phyloP scores from a whole-genome alignment of 2,797 vertebrate species.

The Sebastes flavidus region DNA sequence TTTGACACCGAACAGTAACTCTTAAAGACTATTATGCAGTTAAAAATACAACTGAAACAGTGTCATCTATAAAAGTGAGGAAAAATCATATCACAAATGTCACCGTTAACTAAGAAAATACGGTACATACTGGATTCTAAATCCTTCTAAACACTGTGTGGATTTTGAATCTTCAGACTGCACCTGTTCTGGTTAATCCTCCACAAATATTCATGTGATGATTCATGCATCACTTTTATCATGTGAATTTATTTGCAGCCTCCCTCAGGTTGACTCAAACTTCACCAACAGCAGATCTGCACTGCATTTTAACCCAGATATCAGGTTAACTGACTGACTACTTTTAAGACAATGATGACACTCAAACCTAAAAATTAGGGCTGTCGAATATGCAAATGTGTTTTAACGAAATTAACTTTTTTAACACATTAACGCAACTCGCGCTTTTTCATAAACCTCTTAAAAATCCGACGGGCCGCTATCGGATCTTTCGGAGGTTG shows the following conservation, averaged over 20 bases:
- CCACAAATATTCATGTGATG: neutral
- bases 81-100: neutral
- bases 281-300: neutral
- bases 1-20: neutral
- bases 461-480: rapidly evolving
- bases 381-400: rapidly evolving
- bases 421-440: too few species aligned
- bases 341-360: neutral
- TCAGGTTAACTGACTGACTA: neutral
- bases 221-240: neutral
- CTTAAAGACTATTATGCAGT: neutral
- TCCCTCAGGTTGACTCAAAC: neutral
- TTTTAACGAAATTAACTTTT: rapidly evolving
- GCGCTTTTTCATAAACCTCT: rapidly evolving
- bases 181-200: neutral
- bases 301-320: neutral
- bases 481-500: rapidly evolving
- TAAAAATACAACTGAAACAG: neutral
- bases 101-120: neutral
- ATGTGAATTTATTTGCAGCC: neutral
- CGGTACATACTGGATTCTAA: neutral
- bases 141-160: neutral
- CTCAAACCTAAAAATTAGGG: neutral
- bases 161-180: neutral
- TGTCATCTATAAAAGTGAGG: neutral